These are phyloP conservation scores for Galerucella nymphaeae DNA, from an alignment of 2,888 invertebrate genomes.

Conservation along the genomic window DNA sequence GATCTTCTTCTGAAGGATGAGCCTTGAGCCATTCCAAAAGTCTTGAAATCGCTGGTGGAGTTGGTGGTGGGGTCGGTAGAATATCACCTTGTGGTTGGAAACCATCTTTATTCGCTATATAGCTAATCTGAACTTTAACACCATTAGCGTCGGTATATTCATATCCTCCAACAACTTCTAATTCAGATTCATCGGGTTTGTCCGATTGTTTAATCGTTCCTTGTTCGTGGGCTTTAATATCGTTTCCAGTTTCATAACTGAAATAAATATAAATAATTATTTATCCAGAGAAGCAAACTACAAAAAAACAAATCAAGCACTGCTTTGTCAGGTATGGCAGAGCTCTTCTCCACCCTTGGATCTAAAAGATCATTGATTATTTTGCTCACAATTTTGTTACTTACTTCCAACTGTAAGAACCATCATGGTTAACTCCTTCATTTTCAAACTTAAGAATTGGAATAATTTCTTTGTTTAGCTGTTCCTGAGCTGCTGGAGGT, in stretches of 20 bases:
- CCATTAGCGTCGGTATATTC: constrained; percentile 53
- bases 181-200: constrained; percentile 53
- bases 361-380: no score
- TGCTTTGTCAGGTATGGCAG: no score
- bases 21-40: constrained; percentile 67
- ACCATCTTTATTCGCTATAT: constrained; percentile 77
- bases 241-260: constrained; percentile 70
- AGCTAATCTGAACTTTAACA: constrained; percentile 63
- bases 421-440: constrained; percentile 73
- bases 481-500: background rate
- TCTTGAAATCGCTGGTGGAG: constrained; percentile 78
- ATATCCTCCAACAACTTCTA: constrained; percentile 51
- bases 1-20: constrained; percentile 42
- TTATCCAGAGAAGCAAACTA: background rate
- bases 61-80: constrained; percentile 84
- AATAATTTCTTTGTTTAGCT: constrained; percentile 55
- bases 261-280: constrained; percentile 50
- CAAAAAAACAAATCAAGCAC: no score
- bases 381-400: background rate
- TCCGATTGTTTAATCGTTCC: constrained; percentile 71
- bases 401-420: constrained; percentile 64
- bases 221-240: constrained; percentile 70
- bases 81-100: constrained; percentile 79
- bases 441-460: constrained; percentile 72
- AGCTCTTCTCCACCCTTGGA: no score